These are phyloP conservation scores for Enteromius trimaculatus DNA, from an alignment of 2,797 vertebrate species.

Conservation along the genomic window DNA sequence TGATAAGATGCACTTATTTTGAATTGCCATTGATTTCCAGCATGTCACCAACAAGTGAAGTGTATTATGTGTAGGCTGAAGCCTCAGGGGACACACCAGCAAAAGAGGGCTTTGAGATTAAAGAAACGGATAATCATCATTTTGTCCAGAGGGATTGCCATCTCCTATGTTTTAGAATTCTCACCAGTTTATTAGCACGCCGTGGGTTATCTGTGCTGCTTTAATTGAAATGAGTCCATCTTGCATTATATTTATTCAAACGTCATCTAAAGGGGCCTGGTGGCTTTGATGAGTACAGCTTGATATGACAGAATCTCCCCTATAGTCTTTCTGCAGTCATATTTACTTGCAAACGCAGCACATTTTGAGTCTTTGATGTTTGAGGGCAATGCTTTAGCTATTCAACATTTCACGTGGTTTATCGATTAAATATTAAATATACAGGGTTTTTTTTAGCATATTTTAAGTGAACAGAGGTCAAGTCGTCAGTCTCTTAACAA, in stretches of 20 bases:
- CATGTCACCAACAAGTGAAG: conserved; percentile 13
- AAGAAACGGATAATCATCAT: conserved; percentile 11
- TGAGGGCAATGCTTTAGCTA: not conserved
- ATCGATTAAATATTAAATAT: not conserved
- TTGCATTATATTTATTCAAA: conserved; percentile 23
- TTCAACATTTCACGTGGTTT: not conserved
- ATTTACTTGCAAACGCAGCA: conserved; percentile 16
- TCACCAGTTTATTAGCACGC: not conserved
- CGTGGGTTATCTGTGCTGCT: not conserved
- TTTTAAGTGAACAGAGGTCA: not conserved
- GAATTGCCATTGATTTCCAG: conserved; percentile 36
- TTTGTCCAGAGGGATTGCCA: conserved; percentile 28
- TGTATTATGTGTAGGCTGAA: conserved; percentile 1
- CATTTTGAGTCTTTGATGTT: conserved; percentile 14
- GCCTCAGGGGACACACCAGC: not conserved
- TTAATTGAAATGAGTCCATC: not conserved
- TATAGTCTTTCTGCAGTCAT: conserved; percentile 10
- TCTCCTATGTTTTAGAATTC: conserved; percentile 23
- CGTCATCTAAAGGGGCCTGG: not conserved
- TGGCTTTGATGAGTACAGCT: not conserved
- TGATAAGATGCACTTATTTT: conserved; percentile 37
- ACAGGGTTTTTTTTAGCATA: not conserved
- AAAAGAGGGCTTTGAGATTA: conserved; percentile 27
- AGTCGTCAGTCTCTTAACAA: not conserved
- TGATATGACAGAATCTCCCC: conserved; percentile 17